These are phyloP conservation scores for Dicrurus megarhynchus DNA, from an alignment of 2,113 vertebrate genomes.

Conservation along the genomic window DNA sequence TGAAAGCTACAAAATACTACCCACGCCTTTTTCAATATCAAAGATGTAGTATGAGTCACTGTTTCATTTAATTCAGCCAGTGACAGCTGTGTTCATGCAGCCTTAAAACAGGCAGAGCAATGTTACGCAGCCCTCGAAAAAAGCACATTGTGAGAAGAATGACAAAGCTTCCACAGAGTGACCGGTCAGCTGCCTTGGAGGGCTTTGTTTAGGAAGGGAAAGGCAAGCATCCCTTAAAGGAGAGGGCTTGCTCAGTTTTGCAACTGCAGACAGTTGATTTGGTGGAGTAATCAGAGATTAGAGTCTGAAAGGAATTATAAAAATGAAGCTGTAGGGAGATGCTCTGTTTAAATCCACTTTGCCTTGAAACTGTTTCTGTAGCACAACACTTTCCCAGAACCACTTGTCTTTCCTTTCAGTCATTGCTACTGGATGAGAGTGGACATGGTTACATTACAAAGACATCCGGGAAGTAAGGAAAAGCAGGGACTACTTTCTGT, in stretches of 20 bases:
- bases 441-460: background rate
- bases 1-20: conserved; percentile 5
- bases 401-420: background rate
- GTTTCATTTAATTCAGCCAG: conserved; percentile 27
- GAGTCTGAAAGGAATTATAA: background rate
- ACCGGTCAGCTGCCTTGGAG: background rate
- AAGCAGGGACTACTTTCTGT: background rate
- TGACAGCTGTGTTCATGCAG: background rate
- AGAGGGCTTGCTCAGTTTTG: background rate
- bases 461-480: background rate
- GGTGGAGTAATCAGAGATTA: background rate
- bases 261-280: background rate
- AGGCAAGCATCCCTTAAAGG: background rate
- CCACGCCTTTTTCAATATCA: conserved; percentile 5
- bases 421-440: background rate
- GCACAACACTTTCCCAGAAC: background rate
- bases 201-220: background rate
- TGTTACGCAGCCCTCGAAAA: background rate
- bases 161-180: background rate
- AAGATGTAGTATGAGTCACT: conserved; percentile 41
- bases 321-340: background rate
- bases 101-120: background rate
- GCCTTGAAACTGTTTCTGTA: background rate
- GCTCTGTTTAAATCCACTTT: background rate
- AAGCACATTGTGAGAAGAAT: background rate